Evolutionary conservation across 2,113 vertebrate species (phyloP), one percentile per base, ranked within the genome.

Genomic region (Craseonycteris thonglongyai): DNA sequence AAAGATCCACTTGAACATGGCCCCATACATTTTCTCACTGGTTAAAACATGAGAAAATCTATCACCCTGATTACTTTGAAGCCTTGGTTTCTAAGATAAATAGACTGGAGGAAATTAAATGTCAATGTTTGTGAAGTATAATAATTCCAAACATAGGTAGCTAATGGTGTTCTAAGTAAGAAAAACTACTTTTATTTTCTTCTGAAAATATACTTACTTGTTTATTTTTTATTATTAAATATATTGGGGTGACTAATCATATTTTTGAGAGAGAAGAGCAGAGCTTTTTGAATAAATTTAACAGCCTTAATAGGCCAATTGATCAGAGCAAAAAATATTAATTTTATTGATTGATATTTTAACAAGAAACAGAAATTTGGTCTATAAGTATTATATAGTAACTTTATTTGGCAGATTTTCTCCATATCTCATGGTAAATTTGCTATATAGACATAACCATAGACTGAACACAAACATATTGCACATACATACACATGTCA

Each of bases 51-150:
- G 7, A 72, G 75, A 18, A 14, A 63, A 88, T 92, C 35, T 38
- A 35, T 45, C 4, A 54, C 59, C 51, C 16, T 38, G n/a, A 59
- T 58, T 76, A 47, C 21, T 89, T 69, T 18, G 45, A 91, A 71
- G 6, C 3, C 30, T 35, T 21, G 10, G 7, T 82, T 93, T 93
- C 82, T 83, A 93, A 93, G 35, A 82, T 49, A 87, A 59, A 89
- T 81, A 76, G 19, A 92, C 11, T 38, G n/a, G 78, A 69, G 11
- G 13, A 51, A 51, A 89, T 56, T 69, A 65, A 90, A 90, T 72
- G 49, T 54, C 15, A 18, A 5, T 90, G 16, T 95, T 91, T 83
- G 33, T 79, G 22, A 91, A 91, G 21, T n/a, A 56, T 47, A 65
- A 86, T 58, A 33, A 78, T 66, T 79, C 5, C 19, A 87, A 33